These are phyloP conservation scores for Camptogramma bilineatum DNA, from an alignment of 2,888 invertebrate species.

Conservation along the genomic window DNA sequence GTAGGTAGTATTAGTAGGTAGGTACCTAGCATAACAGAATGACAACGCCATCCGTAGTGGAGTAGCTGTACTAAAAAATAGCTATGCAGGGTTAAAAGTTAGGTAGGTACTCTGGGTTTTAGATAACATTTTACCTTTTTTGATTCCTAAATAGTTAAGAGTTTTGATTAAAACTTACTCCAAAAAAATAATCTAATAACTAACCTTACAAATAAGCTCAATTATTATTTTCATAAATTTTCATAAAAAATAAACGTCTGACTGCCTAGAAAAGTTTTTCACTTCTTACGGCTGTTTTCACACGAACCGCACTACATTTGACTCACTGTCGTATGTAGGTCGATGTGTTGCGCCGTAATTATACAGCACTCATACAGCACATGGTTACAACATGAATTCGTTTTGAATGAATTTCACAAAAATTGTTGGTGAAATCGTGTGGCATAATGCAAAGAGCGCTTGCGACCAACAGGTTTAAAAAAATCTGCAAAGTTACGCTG, in stretches of 20 bases:
- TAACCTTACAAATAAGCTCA: slow-evolving; percentile 1
- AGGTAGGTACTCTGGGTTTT: too few species aligned
- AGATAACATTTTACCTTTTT: too few species aligned
- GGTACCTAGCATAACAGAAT: too few species aligned
- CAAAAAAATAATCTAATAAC: slow-evolving; percentile 1
- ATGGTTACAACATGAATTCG: slow-evolving; percentile 24
- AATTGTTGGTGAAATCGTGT: slow-evolving; percentile 22
- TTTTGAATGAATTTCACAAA: slow-evolving; percentile 30
- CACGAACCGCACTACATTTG: slow-evolving; percentile 28
- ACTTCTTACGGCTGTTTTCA: slow-evolving; percentile 20
- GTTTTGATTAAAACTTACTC: background rate
- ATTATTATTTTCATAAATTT: too few species aligned
- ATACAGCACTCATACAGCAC: slow-evolving; percentile 16
- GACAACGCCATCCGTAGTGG: background rate
- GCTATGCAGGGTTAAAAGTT: background rate
- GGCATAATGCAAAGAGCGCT: slow-evolving; percentile 24
- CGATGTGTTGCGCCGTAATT: slow-evolving; percentile 36
- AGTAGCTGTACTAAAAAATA: slow-evolving; percentile 4
- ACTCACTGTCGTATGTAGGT: slow-evolving; percentile 37
- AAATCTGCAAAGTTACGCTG: background rate
- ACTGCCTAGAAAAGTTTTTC: slow-evolving; percentile 13
- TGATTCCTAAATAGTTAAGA: too few species aligned
- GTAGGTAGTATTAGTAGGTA: too few species aligned
- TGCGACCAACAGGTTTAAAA: slow-evolving; percentile 44
- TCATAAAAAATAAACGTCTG: background rate